These are phyloP conservation scores for Nixonia krombeini DNA, from an alignment of 1,140 invertebrate genomes.

Conservation along the genomic window DNA sequence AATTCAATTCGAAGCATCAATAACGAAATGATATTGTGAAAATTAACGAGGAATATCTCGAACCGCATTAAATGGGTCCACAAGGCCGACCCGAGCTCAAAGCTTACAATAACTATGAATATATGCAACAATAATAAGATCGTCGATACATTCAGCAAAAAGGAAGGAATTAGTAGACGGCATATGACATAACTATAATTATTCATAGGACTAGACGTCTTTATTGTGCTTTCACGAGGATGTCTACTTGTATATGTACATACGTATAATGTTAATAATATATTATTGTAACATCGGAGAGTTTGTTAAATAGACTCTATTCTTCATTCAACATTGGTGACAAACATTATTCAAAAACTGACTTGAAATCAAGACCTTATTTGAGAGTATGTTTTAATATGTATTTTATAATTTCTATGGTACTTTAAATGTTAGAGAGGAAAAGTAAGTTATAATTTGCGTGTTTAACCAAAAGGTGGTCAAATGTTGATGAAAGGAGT, in stretches of 20 bases:
- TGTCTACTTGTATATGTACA: slow-evolving; percentile 56
- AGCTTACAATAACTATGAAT: slow-evolving; percentile 64
- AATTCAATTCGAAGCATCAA: slow-evolving; percentile 6
- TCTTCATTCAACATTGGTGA: no score
- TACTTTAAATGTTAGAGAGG: no score
- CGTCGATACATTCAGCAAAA: slow-evolving; percentile 18
- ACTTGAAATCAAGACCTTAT: no score
- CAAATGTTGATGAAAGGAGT: no score
- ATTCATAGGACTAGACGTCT: slow-evolving; percentile 55
- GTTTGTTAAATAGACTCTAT: no score
- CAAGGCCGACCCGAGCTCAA: slow-evolving; percentile 57
- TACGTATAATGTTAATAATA: slow-evolving; percentile 54
- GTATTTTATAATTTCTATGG: no score
- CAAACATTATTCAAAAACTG: slow-evolving; percentile 52
- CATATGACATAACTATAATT: slow-evolving; percentile 27
- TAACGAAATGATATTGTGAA: slow-evolving; percentile 2
- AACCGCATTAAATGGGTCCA: slow-evolving; percentile 23
- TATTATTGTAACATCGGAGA: slow-evolving; percentile 42
- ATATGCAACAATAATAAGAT: slow-evolving; percentile 36
- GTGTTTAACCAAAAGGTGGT: no score
- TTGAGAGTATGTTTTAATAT: no score
- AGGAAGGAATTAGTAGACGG: slow-evolving; percentile 38
- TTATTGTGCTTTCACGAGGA: slow-evolving; percentile 57
- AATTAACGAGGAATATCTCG: slow-evolving; percentile 17
- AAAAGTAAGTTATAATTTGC: no score